A percentile compares a stretch with the other conserved stretches of the same genome.
These are phyloP conservation scores for Platichthys flesus DNA, from an alignment of 2,113 vertebrate species.

Conservation along the genomic window DNA sequence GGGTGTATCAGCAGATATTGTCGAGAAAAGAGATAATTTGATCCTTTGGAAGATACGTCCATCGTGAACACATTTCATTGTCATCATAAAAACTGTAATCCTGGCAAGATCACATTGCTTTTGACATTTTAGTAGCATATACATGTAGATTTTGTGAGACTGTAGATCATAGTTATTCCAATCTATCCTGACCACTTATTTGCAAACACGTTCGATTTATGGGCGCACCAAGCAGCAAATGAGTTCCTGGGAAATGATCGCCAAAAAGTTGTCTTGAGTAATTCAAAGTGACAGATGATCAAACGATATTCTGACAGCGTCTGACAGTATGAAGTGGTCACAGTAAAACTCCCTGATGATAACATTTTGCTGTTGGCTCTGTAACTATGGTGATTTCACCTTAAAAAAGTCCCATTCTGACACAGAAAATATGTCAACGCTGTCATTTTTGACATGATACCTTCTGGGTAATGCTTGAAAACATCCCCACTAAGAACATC, in stretches of 20 bases:
- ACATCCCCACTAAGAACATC: slow-evolving; percentile 23
- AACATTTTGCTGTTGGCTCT: not conserved
- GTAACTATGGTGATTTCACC: not conserved
- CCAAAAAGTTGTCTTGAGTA: no score
- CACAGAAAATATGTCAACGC: slow-evolving; percentile 3
- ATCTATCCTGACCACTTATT: not conserved
- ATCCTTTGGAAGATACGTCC: not conserved
- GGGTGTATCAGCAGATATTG: not conserved
- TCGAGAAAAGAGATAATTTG: not conserved
- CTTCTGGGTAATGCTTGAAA: slow-evolving; percentile 19
- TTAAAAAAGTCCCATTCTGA: not conserved
- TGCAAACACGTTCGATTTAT: not conserved
- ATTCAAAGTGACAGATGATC: not conserved
- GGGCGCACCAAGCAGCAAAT: not conserved
- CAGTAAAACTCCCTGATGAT: not conserved
- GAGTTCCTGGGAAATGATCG: not conserved
- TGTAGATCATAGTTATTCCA: not conserved
- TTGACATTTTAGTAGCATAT: no score
- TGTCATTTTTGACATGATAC: slow-evolving; percentile 21
- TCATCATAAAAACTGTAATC: not conserved
- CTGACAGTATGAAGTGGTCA: not conserved
- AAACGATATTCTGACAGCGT: not conserved
- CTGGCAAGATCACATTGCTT: no score
- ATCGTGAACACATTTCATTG: no score
- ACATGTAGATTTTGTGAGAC: not conserved